These are phyloP conservation scores for Phasia obesa DNA, from an alignment of 2,888 invertebrate species.

Conservation along the genomic window DNA sequence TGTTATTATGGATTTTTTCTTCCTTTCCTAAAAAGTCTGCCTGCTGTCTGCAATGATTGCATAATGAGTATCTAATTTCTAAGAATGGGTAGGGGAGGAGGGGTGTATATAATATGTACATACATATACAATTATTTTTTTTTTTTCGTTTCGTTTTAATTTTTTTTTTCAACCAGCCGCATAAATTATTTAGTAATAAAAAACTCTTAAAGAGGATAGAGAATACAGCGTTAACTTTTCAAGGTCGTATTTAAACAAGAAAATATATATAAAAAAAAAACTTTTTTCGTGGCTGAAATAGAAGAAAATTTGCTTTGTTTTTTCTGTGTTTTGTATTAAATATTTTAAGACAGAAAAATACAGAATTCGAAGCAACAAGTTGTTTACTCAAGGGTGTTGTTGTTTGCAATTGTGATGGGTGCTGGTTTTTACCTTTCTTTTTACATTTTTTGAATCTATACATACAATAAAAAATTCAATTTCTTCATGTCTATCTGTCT, in stretches of 20 bases:
- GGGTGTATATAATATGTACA: slow-evolving; percentile 18
- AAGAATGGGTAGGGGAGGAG: slow-evolving; percentile 72
- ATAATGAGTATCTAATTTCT: slow-evolving; percentile 81
- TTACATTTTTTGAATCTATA: too few relatives aligned
- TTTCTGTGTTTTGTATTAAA: slow-evolving; percentile 50
- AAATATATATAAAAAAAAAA: slow-evolving; percentile 69
- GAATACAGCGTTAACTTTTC: slow-evolving; percentile 68
- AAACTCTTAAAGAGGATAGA: slow-evolving; percentile 62
- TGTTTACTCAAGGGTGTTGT: slow-evolving; percentile 24
- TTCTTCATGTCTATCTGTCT: too few relatives aligned
- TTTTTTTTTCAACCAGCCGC: slow-evolving; percentile 66
- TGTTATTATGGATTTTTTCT: slow-evolving; percentile 47
- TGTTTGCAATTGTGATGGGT: too few relatives aligned
- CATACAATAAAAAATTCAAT: too few relatives aligned
- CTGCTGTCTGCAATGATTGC: slow-evolving; percentile 79
- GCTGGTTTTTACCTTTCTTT: too few relatives aligned
- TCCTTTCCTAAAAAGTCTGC: slow-evolving; percentile 76
- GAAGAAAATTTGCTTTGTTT: slow-evolving; percentile 44
- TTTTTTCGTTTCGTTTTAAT: slow-evolving; percentile 35
- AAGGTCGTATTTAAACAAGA: slow-evolving; percentile 72
- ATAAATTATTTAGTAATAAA: slow-evolving; percentile 70
- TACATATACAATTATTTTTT: slow-evolving; percentile 16
- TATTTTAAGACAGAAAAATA: slow-evolving; percentile 43
- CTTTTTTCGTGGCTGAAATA: slow-evolving; percentile 70
- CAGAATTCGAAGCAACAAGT: slow-evolving; percentile 63